phyloP scores from a whole-genome alignment of 2,797 vertebrate species.

The Neosilurus mollespiculum region DNA sequence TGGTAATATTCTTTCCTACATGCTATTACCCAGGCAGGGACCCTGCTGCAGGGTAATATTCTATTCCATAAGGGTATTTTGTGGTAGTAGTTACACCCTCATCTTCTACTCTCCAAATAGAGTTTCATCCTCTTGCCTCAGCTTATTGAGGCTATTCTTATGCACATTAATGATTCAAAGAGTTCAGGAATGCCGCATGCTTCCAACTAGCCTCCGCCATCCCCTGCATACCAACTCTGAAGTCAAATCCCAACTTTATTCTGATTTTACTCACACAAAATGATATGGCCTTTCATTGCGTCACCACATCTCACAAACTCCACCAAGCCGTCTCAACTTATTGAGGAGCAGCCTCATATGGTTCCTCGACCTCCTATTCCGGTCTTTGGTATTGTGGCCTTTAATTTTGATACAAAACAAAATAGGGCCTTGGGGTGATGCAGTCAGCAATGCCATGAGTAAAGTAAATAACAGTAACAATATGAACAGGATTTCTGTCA shows the following conservation, averaged over 20 bases:
- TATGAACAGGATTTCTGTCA: neutral
- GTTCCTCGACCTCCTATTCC: neutral
- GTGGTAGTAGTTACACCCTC: neutral
- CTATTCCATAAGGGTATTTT: neutral
- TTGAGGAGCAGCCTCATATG: neutral
- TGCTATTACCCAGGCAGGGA: neutral
- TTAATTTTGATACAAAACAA: slow-evolving; percentile 6
- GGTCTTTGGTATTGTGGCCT: slow-evolving; percentile 1
- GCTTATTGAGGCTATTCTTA: slow-evolving; percentile 41
- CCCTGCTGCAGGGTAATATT: neutral
- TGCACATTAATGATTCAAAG: slow-evolving; percentile 45
- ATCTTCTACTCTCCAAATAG: neutral
- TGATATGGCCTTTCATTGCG: neutral
- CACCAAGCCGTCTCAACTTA: neutral
- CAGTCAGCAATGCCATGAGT: neutral
- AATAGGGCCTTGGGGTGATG: neutral
- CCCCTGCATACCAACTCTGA: slow-evolving; percentile 36
- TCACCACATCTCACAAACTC: neutral
- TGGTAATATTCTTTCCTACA: neutral
- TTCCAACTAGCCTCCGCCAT: slow-evolving; percentile 2
- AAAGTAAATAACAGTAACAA: neutral
- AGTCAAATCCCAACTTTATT: neutral
- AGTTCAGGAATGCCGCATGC: slow-evolving; percentile 10
- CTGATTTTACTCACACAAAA: slow-evolving; percentile 19
- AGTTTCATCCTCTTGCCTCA: slow-evolving; percentile 34